Conservation (phyloP, 2,113 vertebrate genomes). For the Paradoxurus hermaphroditus region DNA sequence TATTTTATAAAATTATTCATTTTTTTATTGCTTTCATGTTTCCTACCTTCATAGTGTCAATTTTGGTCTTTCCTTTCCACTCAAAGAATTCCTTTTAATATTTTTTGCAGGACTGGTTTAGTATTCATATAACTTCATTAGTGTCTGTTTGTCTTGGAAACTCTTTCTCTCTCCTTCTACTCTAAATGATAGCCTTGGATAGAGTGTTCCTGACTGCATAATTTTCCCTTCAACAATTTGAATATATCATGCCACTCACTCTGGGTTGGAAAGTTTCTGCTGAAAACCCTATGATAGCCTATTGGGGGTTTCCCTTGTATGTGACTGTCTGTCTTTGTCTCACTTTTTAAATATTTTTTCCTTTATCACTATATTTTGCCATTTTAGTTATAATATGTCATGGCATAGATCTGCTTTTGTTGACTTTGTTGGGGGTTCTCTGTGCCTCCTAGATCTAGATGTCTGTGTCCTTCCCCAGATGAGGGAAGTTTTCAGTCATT, state of each 20-base stretch:
- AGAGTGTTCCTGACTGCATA: not conserved
- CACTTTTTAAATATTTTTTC: not conserved
- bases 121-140: not conserved
- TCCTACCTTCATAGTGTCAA: not conserved
- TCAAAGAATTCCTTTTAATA: not conserved
- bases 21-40: not conserved
- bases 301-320: not conserved
- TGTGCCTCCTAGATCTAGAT: not conserved
- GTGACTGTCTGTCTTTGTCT: not conserved
- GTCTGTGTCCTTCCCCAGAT: not conserved
- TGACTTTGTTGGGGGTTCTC: not conserved
- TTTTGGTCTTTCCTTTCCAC: not conserved
- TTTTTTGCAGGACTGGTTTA: not conserved
- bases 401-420: not conserved
- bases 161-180: not conserved
- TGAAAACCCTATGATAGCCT: not conserved
- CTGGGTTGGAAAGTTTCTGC: not conserved
- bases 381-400: not conserved
- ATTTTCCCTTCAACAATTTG: not conserved
- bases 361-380: not conserved
- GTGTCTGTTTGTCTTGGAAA: not conserved
- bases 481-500: not conserved
- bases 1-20: not conserved
- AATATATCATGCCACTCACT: not conserved
- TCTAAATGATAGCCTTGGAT: not conserved